These are phyloP conservation scores for Cheilosia impressa DNA, from an alignment of 2,888 invertebrate genomes.

Conservation along the genomic window DNA sequence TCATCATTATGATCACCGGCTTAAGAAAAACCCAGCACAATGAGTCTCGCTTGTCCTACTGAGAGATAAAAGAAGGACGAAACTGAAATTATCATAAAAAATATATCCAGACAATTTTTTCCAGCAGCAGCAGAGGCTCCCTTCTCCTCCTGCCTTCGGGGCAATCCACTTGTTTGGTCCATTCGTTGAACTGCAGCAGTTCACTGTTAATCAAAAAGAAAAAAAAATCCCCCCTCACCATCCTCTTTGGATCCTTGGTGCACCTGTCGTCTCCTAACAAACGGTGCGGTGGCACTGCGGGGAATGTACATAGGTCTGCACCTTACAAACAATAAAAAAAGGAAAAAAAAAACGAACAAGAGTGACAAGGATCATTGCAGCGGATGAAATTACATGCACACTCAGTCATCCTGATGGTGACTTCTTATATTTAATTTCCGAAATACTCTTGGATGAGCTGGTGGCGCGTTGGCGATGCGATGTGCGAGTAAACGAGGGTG, in stretches of 20 bases:
- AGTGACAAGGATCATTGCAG: constrained; percentile 74
- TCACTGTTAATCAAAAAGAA: background rate
- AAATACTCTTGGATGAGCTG: constrained; percentile 52
- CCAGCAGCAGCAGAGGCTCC: constrained; percentile 1
- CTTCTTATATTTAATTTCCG: constrained; percentile 73
- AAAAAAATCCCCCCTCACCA: constrained; percentile 37
- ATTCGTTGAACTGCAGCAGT: constrained; percentile 47
- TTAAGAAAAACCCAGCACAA: constrained; percentile 36
- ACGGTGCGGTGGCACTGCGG: constrained; percentile 39
- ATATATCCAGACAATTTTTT: constrained; percentile 68
- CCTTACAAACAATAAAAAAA: constrained; percentile 27
- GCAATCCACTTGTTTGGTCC: constrained; percentile 61
- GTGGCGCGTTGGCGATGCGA: constrained; percentile 25
- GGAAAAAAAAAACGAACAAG: constrained; percentile 35
- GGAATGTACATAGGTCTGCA: constrained; percentile 25
- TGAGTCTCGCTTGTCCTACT: constrained; percentile 11
- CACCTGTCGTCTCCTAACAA: constrained; percentile 65
- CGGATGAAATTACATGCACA: constrained; percentile 75
- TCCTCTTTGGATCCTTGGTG: constrained; percentile 59
- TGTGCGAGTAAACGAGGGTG: constrained; percentile 60
- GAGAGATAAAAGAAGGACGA: constrained; percentile 50
- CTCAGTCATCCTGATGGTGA: constrained; percentile 72
- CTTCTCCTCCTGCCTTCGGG: constrained; percentile 13
- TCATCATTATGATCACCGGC: constrained; percentile 64
- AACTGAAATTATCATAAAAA: constrained; percentile 44